Base-by-base conservation (phyloP, 2,797 vertebrate genomes). In the Sorex maritimensis region DNA sequence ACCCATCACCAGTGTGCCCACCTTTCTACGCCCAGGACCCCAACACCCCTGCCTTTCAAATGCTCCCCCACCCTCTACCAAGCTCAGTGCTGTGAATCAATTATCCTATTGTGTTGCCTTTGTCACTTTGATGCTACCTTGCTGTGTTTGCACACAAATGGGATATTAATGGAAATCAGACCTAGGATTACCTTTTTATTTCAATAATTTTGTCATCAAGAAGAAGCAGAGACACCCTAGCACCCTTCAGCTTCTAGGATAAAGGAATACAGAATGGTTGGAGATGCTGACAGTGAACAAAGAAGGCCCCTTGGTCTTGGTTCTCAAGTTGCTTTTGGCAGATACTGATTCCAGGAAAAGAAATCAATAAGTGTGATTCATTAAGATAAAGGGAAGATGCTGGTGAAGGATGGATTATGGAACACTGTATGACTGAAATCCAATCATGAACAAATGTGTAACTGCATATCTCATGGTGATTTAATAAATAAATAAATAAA, bases 171-270 rank as follows among this genome's bases (percentile, higher is more conserved):
- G 10, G 68, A n/a, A 13, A 63, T 23, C 24, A 55, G 68, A 82
- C 3, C 6, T 85, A 52, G 72, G 6, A 81, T 86, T 82, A 41
- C 61, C 68, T 93, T 80, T 90, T 90, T 8, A 73, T 46, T 82
- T 8, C 46, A 21, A 15, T 44, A 73, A 82, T 65, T 94, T 71
- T 41, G 24, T 82, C 85, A 92, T 69, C 65, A 23, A 26, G 67
- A 65, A 84, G 11, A 10, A 67, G 7, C 17, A 52, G 14, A 65
- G 41, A 77, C 38, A 46, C 41, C 81, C 61, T 74, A 13, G 9
- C 15, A 34, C 63, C 41, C 94, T 24, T 34, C 23, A 21, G 3
- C 28, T 84, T 58, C 52, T 38, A 55, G n/a, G 2, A 8, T 0
- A 2, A 23, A 88, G 21, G 5, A 23, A 58, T 41, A 69, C 58